Evolutionary conservation across 2,113 vertebrate species (phyloP).

Genomic region (Alethe diademata): DNA sequence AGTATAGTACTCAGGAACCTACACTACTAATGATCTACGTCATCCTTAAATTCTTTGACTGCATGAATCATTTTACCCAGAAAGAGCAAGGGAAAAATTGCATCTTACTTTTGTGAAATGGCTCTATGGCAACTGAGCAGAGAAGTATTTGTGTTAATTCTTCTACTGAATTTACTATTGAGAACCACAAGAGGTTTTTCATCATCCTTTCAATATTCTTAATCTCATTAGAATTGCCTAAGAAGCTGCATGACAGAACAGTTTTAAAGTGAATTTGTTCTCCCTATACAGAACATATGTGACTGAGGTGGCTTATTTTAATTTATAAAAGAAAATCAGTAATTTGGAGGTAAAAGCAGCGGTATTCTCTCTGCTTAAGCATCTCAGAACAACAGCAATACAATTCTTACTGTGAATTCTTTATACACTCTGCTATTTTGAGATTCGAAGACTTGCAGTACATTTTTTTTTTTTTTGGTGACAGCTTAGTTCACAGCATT

Average conservation of each 20-base stretch:
- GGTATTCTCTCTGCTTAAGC: neutral
- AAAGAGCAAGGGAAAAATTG: neutral
- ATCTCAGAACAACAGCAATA: neutral
- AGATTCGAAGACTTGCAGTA: conserved; percentile 7
- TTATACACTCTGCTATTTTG: conserved; percentile 18
- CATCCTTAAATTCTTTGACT: neutral
- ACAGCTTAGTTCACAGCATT: conserved; percentile 29
- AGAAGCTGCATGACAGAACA: neutral
- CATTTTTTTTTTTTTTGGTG: neutral
- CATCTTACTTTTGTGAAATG: neutral
- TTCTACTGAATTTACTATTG: neutral
- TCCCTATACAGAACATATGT: neutral
- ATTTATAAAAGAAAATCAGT: neutral
- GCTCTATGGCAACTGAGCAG: conserved; percentile 17
- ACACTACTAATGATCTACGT: neutral
- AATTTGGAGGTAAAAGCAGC: neutral
- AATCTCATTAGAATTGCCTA: conserved; percentile 3
- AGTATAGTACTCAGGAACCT: neutral
- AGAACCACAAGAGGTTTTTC: neutral
- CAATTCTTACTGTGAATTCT: neutral
- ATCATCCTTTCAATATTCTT: neutral
- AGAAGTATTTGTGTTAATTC: neutral
- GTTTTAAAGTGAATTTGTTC: neutral
- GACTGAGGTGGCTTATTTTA: neutral
- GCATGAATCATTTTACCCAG: neutral